Base-by-base conservation (phyloP, 2,113 vertebrate genomes). In the Vireo altiloquus region DNA sequence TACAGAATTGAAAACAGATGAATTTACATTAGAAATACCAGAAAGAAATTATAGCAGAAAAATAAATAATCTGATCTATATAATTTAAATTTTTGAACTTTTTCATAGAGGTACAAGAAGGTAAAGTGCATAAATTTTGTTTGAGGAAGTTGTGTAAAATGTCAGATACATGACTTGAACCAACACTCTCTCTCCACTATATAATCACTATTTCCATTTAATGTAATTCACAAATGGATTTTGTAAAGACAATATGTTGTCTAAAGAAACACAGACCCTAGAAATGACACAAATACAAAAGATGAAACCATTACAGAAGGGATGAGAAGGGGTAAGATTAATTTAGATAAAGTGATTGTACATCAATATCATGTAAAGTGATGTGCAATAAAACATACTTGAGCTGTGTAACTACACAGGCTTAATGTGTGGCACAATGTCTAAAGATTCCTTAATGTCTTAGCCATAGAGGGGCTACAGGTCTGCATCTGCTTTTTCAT, bases 71-170 rank as follows among this genome's bases (percentile, higher is more conserved):
- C 7, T 18, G 8, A 54, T 11, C 30, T 4, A 40, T 25, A 50
- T 13, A 17, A 54, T 56, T 28, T 65, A 39, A 11, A 18, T 12
- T 79, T 81, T 89, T 74, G 1, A 52, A 42, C 6, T 18, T 82
- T 60, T 65, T 74, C 33, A 69, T 15, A 69, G 5, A 44, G 11
- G 3, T 64, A 53, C 0, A 0, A 49, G 20, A 33, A 54, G 8
- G 33, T 53, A 23, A 63, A 89, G 12, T 37, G 57, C 6, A 6
- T 54, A 4, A 80, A 15, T 83, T 76, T 46, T 12, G 5, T 68
- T 28, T 91, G 53, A 72, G 15, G 20, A 64, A 63, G 76, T 33
- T 40, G 11, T 27, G 4, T 6, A 20, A 91, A 39, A 13, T 66
- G 6, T n/a, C 11, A 54, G 28, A 68, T 40, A 35, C 2, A 8